Conservation (phyloP, 2,113 vertebrate species). For the Glaucomys volans region DNA sequence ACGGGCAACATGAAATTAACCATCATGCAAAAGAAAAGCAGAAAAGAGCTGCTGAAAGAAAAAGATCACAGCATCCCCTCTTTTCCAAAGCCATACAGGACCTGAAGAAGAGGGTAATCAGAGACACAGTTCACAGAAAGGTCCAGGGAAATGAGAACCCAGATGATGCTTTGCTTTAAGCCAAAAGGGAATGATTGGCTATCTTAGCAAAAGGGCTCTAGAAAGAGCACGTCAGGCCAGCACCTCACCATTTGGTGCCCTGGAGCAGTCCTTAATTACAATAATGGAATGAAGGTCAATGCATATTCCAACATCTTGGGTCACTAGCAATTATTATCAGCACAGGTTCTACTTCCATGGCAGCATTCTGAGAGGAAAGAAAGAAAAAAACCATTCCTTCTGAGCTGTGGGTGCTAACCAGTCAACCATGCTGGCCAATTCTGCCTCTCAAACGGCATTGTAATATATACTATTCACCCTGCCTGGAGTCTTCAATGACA, state of each 20-base stretch:
- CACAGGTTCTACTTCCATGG: neutral
- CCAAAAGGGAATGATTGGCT: constrained; percentile 50
- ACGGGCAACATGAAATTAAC: neutral
- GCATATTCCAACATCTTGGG: neutral
- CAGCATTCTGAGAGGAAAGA: neutral
- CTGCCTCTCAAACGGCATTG: constrained; percentile 55
- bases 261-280: neutral
- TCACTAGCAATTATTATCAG: constrained; percentile 44
- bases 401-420: constrained; percentile 64
- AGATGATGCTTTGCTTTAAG: neutral
- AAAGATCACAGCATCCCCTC: neutral
- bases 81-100: constrained; percentile 20
- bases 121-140: constrained; percentile 45
- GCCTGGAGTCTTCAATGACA: constrained; percentile 62
- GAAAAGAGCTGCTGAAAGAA: neutral
- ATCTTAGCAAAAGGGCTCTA: neutral
- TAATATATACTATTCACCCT: constrained; percentile 68
- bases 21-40: neutral
- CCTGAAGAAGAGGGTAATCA: neutral
- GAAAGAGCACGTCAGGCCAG: neutral
- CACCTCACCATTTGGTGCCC: constrained; percentile 69
- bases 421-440: constrained; percentile 74
- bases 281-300: neutral
- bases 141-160: constrained; percentile 44
- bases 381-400: constrained; percentile 55